phyloP scores from a whole-genome alignment of 2,888 invertebrate genomes.

The Apodemia zela region DNA sequence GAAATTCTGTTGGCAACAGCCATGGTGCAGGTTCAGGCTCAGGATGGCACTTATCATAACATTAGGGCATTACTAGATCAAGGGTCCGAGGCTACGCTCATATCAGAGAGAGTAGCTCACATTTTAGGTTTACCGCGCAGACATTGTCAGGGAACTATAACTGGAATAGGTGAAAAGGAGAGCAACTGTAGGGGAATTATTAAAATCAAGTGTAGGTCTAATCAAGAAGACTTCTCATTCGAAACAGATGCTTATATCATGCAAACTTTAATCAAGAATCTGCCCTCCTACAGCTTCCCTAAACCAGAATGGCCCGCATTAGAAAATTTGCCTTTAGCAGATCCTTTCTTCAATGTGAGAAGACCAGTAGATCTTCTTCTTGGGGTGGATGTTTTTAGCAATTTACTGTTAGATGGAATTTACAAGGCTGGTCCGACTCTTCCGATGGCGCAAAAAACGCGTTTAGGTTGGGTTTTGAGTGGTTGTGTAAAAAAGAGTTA shows the following conservation, averaged over 20 bases:
- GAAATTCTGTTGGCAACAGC: slow-evolving; percentile 11
- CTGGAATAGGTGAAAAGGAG: slow-evolving; percentile 26
- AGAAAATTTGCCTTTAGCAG: slow-evolving; percentile 21
- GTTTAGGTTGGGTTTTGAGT: slow-evolving; percentile 31
- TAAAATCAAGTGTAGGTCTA: slow-evolving; percentile 21
- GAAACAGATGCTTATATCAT: slow-evolving; percentile 23
- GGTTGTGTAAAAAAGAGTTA: slow-evolving; percentile 21
- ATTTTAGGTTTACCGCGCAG: slow-evolving; percentile 15
- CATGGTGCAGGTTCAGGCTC: slow-evolving; percentile 14
- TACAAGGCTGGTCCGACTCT: slow-evolving; percentile 1
- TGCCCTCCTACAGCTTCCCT: slow-evolving; percentile 21
- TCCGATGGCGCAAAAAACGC: slow-evolving; percentile 30
- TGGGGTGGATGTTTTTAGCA: slow-evolving; percentile 25
- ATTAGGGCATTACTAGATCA: slow-evolving; percentile 15
- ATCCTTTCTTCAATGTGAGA: slow-evolving; percentile 25
- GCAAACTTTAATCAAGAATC: slow-evolving; percentile 24
- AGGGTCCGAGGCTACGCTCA: slow-evolving; percentile 14
- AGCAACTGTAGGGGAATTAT: slow-evolving; percentile 27
- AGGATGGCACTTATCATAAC: slow-evolving; percentile 12
- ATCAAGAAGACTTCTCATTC: slow-evolving; percentile 20
- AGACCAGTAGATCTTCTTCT: slow-evolving; percentile 27
- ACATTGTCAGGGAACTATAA: slow-evolving; percentile 21
- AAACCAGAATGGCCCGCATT: slow-evolving; percentile 22
- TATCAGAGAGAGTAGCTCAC: slow-evolving; percentile 14
- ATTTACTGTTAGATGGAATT: slow-evolving; percentile 17